Conservation (phyloP, 2,113 vertebrate genomes). For the Piprites chloris region DNA sequence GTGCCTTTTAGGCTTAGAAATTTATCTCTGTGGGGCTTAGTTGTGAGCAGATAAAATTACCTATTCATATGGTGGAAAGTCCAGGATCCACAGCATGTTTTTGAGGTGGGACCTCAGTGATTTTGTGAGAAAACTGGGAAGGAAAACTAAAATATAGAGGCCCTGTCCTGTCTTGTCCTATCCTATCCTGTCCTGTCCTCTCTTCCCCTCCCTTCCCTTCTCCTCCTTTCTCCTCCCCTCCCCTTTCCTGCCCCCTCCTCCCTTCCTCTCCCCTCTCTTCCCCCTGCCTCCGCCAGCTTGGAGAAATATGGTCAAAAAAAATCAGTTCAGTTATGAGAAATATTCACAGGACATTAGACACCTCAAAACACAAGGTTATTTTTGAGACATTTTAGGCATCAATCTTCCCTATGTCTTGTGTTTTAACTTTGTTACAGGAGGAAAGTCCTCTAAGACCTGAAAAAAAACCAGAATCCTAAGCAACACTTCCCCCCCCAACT, state of each 20-base stretch:
- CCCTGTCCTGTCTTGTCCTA: too few species aligned
- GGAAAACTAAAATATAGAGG: background rate
- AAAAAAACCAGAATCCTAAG: background rate
- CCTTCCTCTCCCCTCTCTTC: background rate
- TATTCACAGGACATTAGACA: background rate
- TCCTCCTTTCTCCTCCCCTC: too few species aligned
- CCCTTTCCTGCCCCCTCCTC: too few species aligned
- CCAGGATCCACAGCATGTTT: background rate
- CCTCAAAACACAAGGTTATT: background rate
- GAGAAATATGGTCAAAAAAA: background rate
- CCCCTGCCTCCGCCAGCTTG: background rate
- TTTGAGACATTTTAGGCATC: background rate
- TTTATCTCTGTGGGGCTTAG: background rate
- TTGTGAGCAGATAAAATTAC: background rate
- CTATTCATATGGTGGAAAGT: background rate
- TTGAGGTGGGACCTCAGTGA: background rate
- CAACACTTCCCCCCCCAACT: fast-evolving
- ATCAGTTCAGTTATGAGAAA: background rate
- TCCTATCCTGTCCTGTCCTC: too few species aligned
- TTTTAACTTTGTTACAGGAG: background rate
- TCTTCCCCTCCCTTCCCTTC: too few species aligned
- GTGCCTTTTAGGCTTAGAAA: background rate
- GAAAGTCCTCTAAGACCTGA: background rate
- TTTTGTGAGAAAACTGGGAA: background rate
- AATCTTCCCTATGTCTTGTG: background rate